Percentiles rank a stretch among this genome's conserved stretches.
Conservation (phyloP, 2,797 vertebrate genomes). For the Antrozous pallidus region DNA sequence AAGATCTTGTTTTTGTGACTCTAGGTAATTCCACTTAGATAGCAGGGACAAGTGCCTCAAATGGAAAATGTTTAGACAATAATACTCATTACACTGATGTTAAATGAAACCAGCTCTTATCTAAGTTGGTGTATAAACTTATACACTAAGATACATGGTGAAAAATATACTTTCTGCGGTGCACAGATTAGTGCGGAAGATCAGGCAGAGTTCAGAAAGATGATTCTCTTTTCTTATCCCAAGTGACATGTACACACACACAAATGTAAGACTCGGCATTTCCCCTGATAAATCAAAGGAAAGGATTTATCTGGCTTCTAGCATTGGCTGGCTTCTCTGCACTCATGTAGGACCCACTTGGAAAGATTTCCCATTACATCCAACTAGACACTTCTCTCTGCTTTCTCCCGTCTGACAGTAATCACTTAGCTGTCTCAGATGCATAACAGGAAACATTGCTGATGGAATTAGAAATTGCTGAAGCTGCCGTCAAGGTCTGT, state of each 20-base stretch:
- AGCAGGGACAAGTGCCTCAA: constrained; percentile 58
- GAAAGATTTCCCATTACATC: constrained; percentile 80
- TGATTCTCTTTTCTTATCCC: constrained; percentile 62
- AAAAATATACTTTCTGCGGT: constrained; percentile 46
- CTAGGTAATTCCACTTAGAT: constrained; percentile 38
- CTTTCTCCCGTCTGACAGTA: constrained; percentile 79
- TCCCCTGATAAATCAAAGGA: constrained; percentile 79
- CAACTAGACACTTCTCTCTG: constrained; percentile 78
- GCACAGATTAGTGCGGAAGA: constrained; percentile 49
- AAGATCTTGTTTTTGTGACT: neutral
- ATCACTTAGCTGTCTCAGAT: constrained; percentile 82
- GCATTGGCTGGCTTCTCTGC: constrained; percentile 78
- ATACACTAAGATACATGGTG: constrained; percentile 51
- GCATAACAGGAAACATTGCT: constrained; percentile 80
- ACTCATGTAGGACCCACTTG: constrained; percentile 77
- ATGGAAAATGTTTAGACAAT: constrained; percentile 51
- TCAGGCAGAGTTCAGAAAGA: constrained; percentile 55
- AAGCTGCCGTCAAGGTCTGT: constrained; percentile 75
- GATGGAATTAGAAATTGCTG: constrained; percentile 80
- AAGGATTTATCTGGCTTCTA: constrained; percentile 81
- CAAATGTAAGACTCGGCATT: constrained; percentile 77
- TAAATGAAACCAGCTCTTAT: constrained; percentile 50
- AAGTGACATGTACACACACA: constrained; percentile 76
- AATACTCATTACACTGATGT: constrained; percentile 45
- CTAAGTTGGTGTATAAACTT: constrained; percentile 59